Evolutionary conservation across 2,888 invertebrate species (phyloP), one percentile per base, ranked within the genome.

Genomic region (Caenorhabditis sp.): DNA sequence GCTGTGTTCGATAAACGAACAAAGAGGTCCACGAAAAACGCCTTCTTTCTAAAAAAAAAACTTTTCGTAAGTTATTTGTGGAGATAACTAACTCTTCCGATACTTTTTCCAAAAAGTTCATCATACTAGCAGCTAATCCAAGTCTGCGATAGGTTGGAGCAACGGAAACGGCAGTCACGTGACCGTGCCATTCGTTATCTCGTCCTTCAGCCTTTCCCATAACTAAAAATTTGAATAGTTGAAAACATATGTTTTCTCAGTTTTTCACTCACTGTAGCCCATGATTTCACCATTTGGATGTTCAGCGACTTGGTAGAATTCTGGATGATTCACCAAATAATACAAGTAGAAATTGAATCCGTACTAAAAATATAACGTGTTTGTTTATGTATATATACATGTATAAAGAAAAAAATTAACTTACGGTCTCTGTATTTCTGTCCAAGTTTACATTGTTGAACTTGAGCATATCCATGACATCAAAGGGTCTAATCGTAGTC

Each of bases 171-270:
- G 97, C 97, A 54, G 99, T 99, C 12, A 99, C 97, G 90, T 99
- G 99, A 0, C 99, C 99, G 90, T 99, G 99, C 96, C 96, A 99
- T 88, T 95, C 93, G 83, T 96, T 95, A 61, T 93, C 93, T 81
- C 92, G 92, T 0, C 99, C 99, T 90, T 99, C 99, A 0, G 96
- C 94, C 90, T 99, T 99, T 49, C 97, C 97, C 97, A 99, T 97
- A 63, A 99, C 96, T 97, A 88, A 77, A 91, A 79, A 63, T 31
- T 43, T 27, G n/a, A n/a, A 57, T 21, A 49, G 1, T 14, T n/a
- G 43, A 50, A 26, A 25, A 12, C 14, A 53, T 43, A 8, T 49
- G n/a, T 63, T 56, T 31, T 31, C 5, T 31, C 31, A 31, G n/a
- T n/a, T 31, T 31, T 31, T 31, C 31, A 31, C 93, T 91, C 91